A percentile compares a stretch with the other conserved stretches of the same genome.
Conservation (phyloP, 2,113 vertebrate genomes). For the Papio anubis region DNA sequence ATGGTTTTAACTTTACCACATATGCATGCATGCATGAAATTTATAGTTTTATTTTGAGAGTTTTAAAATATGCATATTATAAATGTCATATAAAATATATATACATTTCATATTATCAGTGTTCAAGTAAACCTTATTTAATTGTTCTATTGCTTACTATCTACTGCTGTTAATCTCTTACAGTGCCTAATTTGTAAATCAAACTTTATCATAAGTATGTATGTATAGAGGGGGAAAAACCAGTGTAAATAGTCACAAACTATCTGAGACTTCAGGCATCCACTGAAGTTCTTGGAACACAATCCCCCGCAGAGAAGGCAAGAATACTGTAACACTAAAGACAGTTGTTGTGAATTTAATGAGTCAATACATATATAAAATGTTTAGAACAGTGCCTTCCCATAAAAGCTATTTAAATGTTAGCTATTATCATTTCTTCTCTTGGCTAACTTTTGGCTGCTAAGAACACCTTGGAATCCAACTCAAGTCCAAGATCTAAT, state of each 20-base stretch:
- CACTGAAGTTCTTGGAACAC: neutral
- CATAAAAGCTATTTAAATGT: conserved; percentile 7
- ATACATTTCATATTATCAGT: neutral
- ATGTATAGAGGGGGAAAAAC: neutral
- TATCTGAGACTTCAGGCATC: neutral
- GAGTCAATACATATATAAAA: neutral
- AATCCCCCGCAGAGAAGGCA: neutral
- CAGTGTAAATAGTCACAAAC: neutral
- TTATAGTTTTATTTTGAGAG: neutral
- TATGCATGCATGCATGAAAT: neutral
- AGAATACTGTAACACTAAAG: neutral
- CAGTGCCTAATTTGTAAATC: neutral
- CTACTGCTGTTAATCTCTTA: neutral
- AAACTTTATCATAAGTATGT: neutral
- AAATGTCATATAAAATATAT: neutral
- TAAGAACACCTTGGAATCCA: neutral
- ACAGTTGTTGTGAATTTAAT: neutral
- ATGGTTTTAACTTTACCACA: neutral
- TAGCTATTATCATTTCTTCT: conserved; percentile 2
- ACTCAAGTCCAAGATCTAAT: neutral
- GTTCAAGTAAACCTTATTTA: neutral
- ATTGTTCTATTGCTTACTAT: neutral
- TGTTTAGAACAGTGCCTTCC: neutral
- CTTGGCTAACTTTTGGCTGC: neutral
- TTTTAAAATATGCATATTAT: neutral